Conservation (phyloP, 64 coral and sea anemone species). For the Cladopsammia gracilis region DNA sequence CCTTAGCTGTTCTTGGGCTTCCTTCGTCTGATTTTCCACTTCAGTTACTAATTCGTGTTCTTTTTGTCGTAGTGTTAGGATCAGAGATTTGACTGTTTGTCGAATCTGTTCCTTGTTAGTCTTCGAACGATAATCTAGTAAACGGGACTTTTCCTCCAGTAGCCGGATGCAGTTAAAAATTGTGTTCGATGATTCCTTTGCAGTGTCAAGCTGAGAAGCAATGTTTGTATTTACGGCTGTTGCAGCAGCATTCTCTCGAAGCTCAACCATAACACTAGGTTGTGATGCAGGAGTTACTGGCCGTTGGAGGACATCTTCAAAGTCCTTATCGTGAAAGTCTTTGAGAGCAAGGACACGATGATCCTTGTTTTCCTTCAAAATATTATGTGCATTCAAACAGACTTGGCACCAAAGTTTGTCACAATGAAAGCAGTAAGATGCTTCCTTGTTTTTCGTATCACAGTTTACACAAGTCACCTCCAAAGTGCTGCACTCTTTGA, state of each 20-base stretch:
- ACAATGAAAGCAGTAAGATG: constrained; percentile 52
- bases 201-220: background rate
- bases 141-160: background rate
- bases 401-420: constrained; percentile 49
- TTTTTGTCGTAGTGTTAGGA: background rate
- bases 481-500: constrained; percentile 34
- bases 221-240: background rate
- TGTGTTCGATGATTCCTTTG: background rate
- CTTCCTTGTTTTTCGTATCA: constrained; percentile 42
- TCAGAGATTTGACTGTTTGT: background rate
- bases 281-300: background rate
- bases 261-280: background rate
- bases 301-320: constrained; percentile 60
- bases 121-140: background rate
- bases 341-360: constrained; percentile 64
- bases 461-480: constrained; percentile 71
- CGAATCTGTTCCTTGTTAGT: background rate
- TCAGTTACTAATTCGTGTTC: background rate
- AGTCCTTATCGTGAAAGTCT: constrained; percentile 58
- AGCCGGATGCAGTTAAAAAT: background rate
- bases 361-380: constrained; percentile 58
- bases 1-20: background rate
- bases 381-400: constrained; percentile 56
- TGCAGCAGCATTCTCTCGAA: background rate
- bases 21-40: background rate